phyloP scores from a whole-genome alignment of 2,113 vertebrate species.

The Artemisiospiza belli region DNA sequence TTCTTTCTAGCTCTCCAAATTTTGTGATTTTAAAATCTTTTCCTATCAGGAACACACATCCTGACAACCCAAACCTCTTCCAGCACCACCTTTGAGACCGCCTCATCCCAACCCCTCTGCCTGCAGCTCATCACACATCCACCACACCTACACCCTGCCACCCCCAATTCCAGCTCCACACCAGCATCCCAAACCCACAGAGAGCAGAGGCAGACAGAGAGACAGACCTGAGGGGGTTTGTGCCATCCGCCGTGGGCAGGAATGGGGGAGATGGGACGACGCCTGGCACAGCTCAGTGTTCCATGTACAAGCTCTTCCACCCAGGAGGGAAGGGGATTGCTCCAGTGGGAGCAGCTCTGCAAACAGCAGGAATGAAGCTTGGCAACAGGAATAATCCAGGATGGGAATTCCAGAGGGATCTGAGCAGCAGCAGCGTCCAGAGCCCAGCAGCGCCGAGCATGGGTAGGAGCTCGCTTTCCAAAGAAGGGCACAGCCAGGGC shows the following conservation, averaged over 20 bases:
- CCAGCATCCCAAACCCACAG: not conserved
- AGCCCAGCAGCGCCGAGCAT: not conserved
- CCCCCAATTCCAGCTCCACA: not conserved
- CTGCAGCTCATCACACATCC: not conserved
- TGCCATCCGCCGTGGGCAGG: not conserved
- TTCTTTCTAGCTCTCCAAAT: too few relatives aligned
- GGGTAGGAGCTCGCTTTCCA: slow-evolving; percentile 19
- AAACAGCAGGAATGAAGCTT: not conserved
- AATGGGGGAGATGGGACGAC: rapidly evolving
- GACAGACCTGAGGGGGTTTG: not conserved
- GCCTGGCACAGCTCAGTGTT: rapidly evolving
- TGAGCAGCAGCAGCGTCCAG: not conserved
- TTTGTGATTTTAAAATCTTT: too few relatives aligned
- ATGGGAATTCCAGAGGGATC: not conserved
- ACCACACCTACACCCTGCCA: not conserved
- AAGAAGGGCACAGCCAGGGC: slow-evolving; percentile 41
- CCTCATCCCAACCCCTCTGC: not conserved
- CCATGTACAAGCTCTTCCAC: not conserved
- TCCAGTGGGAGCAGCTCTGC: not conserved
- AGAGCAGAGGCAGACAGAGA: not conserved
- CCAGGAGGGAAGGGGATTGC: not conserved
- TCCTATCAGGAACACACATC: not conserved
- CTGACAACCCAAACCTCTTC: not conserved
- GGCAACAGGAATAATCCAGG: not conserved
- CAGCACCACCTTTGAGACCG: not conserved